Conservation (phyloP, 2,888 invertebrate species). For the Artemia sp. region DNA sequence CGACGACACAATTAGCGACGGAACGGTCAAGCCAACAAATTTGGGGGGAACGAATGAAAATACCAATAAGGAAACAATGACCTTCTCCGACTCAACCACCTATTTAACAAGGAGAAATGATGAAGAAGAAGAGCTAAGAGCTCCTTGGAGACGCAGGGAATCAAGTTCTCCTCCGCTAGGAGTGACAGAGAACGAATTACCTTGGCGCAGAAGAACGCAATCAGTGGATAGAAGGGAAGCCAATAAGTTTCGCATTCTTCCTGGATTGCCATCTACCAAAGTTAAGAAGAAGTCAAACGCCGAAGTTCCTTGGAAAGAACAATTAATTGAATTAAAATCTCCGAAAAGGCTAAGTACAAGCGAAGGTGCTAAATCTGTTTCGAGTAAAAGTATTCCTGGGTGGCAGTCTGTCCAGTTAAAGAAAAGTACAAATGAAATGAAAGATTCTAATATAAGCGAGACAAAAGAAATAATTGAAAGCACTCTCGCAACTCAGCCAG, state of each 20-base stretch:
- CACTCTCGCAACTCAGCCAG: not conserved
- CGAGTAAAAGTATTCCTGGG: not conserved
- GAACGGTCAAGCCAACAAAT: not conserved
- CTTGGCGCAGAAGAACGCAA: constrained; percentile 10
- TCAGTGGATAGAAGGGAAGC: not conserved
- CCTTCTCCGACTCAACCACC: not conserved
- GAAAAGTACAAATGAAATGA: not conserved
- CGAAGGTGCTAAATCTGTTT: not conserved
- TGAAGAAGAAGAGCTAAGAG: constrained; percentile 5
- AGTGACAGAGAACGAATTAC: not conserved
- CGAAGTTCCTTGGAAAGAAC: constrained; percentile 13
- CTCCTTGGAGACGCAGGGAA: not conserved
- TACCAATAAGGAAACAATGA: not conserved
- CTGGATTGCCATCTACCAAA: not conserved
- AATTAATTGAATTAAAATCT: not conserved
- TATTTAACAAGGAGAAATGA: not conserved
- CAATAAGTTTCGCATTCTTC: constrained; percentile 2
- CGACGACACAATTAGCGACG: not conserved
- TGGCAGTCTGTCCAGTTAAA: not conserved
- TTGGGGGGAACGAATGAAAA: not conserved
- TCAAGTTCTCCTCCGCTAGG: constrained; percentile 9
- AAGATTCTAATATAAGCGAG: not conserved
- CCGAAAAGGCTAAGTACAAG: not conserved
- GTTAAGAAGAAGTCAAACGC: constrained; percentile 10
- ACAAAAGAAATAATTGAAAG: not conserved